Percentiles rank a stretch among this genome's conserved stretches.
Evolutionary conservation across 2,797 vertebrate species (phyloP).

Genomic region (Sylvia borin): DNA sequence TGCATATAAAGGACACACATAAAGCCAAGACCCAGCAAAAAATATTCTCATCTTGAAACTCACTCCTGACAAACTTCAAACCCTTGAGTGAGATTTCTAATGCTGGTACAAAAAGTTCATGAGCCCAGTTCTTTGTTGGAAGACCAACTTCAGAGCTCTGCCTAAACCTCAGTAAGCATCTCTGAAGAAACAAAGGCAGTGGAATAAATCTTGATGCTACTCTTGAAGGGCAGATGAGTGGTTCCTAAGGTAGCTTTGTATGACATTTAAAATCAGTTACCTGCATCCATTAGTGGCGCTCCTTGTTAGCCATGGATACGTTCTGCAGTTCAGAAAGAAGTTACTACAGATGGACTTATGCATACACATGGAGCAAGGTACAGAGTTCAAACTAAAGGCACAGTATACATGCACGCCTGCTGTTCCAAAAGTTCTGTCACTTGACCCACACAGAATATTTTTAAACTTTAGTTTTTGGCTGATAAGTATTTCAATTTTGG

Average conservation of each 20-base stretch:
- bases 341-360: neutral
- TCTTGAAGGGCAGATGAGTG: neutral
- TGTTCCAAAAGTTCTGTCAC: constrained; percentile 51
- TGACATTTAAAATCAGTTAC: neutral
- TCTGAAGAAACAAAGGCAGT: neutral
- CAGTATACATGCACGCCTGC: neutral
- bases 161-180: neutral
- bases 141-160: neutral
- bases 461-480: constrained; percentile 61
- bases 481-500: constrained; percentile 71
- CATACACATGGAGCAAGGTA: neutral
- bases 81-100: neutral
- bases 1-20: neutral
- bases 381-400: neutral
- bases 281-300: neutral
- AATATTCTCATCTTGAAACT: neutral
- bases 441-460: constrained; percentile 53
- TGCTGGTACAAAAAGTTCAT: neutral
- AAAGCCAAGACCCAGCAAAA: neutral
- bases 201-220: neutral
- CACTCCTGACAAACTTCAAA: neutral
- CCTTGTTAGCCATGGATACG: neutral
- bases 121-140: neutral
- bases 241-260: neutral
- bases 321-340: neutral